Conservation (phyloP, 2,888 invertebrate genomes). For the Yponomeuta plumbellus region DNA sequence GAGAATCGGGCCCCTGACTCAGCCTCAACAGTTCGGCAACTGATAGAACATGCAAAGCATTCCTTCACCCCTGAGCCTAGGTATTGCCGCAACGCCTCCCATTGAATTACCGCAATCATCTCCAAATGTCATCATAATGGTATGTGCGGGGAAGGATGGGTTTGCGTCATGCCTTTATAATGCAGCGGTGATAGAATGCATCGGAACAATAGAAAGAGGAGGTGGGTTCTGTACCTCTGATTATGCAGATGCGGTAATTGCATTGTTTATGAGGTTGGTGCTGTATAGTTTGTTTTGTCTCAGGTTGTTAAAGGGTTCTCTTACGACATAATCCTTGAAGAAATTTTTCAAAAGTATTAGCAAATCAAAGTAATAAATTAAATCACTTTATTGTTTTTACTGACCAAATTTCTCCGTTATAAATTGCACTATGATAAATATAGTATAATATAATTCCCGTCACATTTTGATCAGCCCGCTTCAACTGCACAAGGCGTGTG, state of each 20-base stretch:
- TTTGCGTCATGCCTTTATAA: conserved; percentile 8
- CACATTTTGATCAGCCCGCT: no score
- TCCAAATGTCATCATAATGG: conserved; percentile 29
- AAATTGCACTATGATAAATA: no score
- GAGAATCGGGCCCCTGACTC: no score
- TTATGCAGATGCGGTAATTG: conserved; percentile 6
- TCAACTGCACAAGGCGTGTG: no score
- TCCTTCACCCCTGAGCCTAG: background rate
- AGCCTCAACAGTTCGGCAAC: background rate
- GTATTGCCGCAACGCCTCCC: conserved; percentile 7
- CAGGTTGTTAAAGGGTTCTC: no score
- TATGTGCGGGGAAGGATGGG: conserved; percentile 19
- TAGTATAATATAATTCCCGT: no score
- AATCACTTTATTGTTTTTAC: no score
- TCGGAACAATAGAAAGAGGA: background rate
- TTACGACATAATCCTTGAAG: no score
- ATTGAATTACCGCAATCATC: conserved; percentile 23
- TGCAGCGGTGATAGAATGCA: conserved; percentile 14
- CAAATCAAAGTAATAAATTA: no score
- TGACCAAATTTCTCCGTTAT: no score
- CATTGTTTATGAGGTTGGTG: background rate
- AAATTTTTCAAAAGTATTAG: no score
- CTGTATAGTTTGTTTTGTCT: background rate
- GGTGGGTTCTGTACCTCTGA: background rate
- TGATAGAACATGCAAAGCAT: background rate